Evolutionary conservation across 2,113 vertebrate species (phyloP), one percentile per base, ranked within the genome.

Genomic region (Beaufortia kweichowensis): DNA sequence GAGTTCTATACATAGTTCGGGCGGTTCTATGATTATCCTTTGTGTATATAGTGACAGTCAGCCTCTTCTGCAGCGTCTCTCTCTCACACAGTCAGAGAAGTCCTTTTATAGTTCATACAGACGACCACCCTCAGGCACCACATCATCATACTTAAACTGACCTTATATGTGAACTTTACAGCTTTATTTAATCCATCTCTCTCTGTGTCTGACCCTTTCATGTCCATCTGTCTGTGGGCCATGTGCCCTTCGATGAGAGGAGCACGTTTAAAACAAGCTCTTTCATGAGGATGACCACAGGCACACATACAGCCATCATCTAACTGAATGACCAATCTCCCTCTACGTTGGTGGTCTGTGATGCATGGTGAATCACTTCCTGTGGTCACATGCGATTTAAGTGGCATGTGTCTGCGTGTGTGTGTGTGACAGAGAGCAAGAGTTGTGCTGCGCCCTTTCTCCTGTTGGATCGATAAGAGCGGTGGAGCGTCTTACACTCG

Each of bases 401-500:
- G 70, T 46, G 39, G 65, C 59, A 64, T 64, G 55, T 70, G 72
- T 63, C 23, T 41, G 35, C 35, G 21, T 39, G 41, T 41, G 55
- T 77, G 57, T 76, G 33, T 67, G 53, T 56, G 41, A 71, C 33
- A 62, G 79, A 56, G 39, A 71, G 79, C 60, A 83, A 85, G 79
- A 79, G 79, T 85, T 84, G 86, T 83, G 87, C 87, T 86, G 87
- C 82, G 89, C 83, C 87, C 88, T 88, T 89, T 84, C 79, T 41
- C 79, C 80, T 28, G 61, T 71, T 59, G 75, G 87, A 83, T 90
- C 87, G 88, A 91, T 91, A 85, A 28, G 79, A 83, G 86, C 87
- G 78, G 84, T 84, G 89, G 87, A 88, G 88, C 88, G 87, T 84
- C 88, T 84, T 79, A 81, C 29, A 79, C 85, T 92, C 89, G 80